Evolutionary conservation across 2,888 invertebrate genomes (phyloP), one percentile per base, ranked within the genome.

Genomic region (Nycteola revayana): DNA sequence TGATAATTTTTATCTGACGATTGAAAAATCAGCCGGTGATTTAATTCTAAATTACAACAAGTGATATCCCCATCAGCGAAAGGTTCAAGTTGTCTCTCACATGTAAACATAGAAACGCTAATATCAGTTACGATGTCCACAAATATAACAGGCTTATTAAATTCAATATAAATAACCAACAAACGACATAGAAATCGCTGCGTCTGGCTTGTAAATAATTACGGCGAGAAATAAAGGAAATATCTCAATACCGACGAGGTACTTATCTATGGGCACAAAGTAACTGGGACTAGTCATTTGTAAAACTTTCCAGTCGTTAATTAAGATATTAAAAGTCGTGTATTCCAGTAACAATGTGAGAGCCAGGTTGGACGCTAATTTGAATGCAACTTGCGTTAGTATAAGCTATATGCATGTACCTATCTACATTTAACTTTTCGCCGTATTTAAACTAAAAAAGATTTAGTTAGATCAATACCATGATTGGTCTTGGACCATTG

Each of bases 301-400:
- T 42, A 39, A 37, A 42, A 47, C 55, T 55, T 55, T 55, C 52
- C 38, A 47, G 28, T 49, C 30, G 43, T 55, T 55, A 52, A 52
- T 55, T 55, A 55, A 52, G 47, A 52, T 42, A 47, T 55, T 53
- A 52, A 55, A 55, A 42, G 49, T 37, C 42, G 43, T 38, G 26
- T 44, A 27, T 44, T 36, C 26, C 42, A 26, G 26, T 18, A 44
- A 49, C 49, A 49, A 49, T 55, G 49, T 49, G 28, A 37, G 47
- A 39, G 34, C 32, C 33, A 44, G 37, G 21, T 36, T 32, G 23
- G n/a, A 51, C 46, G 40, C 27, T 36, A 46, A 49, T 46, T 27
- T 28, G 32, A 39, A 37, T 45, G 46, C 30, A 38, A 44, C 39
- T 38, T 29, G 35, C 25, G 29, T 35, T 14, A n/a, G 20, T 11